Base-by-base conservation (phyloP, 2,888 invertebrate species). In the Hetaerina titia region DNA sequence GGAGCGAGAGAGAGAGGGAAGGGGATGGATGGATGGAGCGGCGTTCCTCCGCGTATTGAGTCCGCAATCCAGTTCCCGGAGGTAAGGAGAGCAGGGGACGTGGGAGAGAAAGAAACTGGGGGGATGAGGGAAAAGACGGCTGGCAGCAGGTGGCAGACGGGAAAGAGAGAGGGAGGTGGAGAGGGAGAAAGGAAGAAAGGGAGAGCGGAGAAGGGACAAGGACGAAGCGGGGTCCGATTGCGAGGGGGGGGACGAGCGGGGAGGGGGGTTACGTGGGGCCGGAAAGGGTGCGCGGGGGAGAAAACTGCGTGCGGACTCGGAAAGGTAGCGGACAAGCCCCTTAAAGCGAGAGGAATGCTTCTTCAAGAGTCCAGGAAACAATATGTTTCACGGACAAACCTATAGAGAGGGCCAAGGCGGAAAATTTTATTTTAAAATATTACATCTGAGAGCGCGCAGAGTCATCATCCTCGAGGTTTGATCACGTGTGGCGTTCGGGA, bases 21-120 rank as follows among this genome's bases (percentile, higher is more conserved):
- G 81, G 63, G 25, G 63, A 15, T 4, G 60, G 63, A 56, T 1
- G 31, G 25, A 17, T 11, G 22, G 58, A n/a, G 64, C 92, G 69
- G 69, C 92, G 92, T 92, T 92, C 92, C 92, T 56, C 25, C 69
- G 92, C 92, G 92, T 92, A 92, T 69, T 92, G 69, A 92, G 92
- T 74, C 56, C 69, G 74, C 92, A 92, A 92, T 92, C 92, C 92
- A 92, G 92, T 92, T 92, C 69, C 69, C 64, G 56, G 69, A 74
- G 90, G 60, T 11, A 63, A 69, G 69, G 25, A 63, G 60, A 31
- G 13, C 90, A 90, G 19, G 22, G 22, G 90, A 63, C 88, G 88
- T 45, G 88, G 17, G 45, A 90, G 90, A 64, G 90, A 45, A 64
- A 8, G 88, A 17, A 56, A 17, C 45, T 45, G 17, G 19, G 88